phyloP scores from a whole-genome alignment of 2,797 vertebrate species.

The Cryptoblepharus egeriae region DNA sequence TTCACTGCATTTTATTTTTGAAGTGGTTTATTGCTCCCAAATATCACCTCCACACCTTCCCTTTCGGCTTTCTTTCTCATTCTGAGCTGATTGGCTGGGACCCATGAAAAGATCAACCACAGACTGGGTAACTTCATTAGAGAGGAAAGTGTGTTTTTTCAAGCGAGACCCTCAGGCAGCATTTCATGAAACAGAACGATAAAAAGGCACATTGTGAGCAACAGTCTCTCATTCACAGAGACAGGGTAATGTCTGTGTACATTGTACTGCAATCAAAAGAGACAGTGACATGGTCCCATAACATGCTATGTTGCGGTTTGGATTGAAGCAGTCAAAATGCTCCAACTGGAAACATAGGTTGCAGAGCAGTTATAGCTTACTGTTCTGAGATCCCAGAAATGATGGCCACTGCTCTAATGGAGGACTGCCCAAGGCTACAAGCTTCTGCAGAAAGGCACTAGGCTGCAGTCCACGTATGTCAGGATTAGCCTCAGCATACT shows the following conservation, averaged over 20 bases:
- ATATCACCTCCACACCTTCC: neutral
- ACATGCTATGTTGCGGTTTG: conserved; percentile 7
- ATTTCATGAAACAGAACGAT: neutral
- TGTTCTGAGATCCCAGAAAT: conserved; percentile 67
- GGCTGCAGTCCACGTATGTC: conserved; percentile 85
- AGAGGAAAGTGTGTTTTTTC: neutral
- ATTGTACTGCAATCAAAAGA: conserved; percentile 26
- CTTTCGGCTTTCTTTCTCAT: neutral
- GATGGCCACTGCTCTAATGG: conserved; percentile 86
- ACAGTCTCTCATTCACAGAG: conserved; percentile 3
- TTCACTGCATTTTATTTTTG: neutral
- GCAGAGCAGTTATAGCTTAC: conserved; percentile 79
- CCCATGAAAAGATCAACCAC: neutral
- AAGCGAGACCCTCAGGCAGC: neutral
- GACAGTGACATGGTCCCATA: rapidly evolving
- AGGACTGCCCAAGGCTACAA: conserved; percentile 85
- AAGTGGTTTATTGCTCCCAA: neutral
- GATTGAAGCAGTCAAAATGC: conserved; percentile 32
- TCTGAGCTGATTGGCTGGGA: neutral
- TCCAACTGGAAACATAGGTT: neutral
- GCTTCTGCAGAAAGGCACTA: conserved; percentile 81
- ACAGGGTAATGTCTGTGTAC: neutral
- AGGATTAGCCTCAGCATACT: conserved; percentile 81
- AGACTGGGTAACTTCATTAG: neutral
- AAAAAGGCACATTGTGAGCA: conserved; percentile 13